Base-by-base conservation (phyloP, 2,888 invertebrate species). In the Pyrocoelia pectoralis region DNA sequence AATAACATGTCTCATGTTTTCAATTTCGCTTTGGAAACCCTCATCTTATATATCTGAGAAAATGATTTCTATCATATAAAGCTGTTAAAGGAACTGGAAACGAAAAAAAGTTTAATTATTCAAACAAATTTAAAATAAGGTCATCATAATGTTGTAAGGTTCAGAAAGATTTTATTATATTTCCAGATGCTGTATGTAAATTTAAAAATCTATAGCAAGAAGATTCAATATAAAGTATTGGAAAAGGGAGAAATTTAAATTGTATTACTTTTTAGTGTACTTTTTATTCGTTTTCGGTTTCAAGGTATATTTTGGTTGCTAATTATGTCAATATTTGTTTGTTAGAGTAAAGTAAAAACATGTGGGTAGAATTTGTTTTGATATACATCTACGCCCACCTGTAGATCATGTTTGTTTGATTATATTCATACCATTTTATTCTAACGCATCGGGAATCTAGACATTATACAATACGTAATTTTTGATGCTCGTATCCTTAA, bases 1-100 rank as follows among this genome's bases (percentile, higher is more conserved):
- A 63, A 58, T 59, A 66, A 63, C 68, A 24, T 5, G 66, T 48
- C 48, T 29, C 41, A 56, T 56, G 54, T 68, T 68, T 68, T 66
- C 66, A 66, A 66, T 68, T 68, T 60, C 56, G 51, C 46, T 59
- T 59, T 24, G 41, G 41, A 59, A 59, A 33, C n/a, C 33, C n/a
- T 33, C 33, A 33, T 33, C 33, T 33, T n/a, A 33, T 33, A 33
- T 49, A 28, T 56, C 48, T 17, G 8, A 40, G 57, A 49, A 38
- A 50, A 40, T 49, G 55, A 55, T 56, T 46, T 56, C 48, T 28
- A 56, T 56, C 46, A 48, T 56, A 49, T 48, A 56, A 29, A 56
- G 46, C 46, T 49, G 2, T 33, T 2, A 33, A 33, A 33, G n/a
- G 8, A 33, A 33, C 33, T 33, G 3, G 33, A 33, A 33, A 33